Conservation (phyloP, 1,140 invertebrate species). For the Meteorus sp. region DNA sequence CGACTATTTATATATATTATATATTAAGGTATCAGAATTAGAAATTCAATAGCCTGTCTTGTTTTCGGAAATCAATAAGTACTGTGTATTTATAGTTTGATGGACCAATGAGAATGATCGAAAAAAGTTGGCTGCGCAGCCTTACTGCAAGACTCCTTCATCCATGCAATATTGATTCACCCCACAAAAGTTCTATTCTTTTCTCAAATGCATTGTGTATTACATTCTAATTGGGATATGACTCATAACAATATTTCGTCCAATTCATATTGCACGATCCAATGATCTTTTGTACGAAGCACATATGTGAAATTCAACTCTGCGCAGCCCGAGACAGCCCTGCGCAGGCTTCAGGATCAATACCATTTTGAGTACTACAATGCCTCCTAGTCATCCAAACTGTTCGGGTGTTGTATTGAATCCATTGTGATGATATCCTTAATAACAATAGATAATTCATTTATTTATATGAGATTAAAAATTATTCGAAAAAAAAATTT, state of each 20-base stretch:
- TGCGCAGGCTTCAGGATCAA: conserved; percentile 11
- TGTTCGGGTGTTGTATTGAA: background rate
- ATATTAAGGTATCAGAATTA: background rate
- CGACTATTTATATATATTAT: background rate
- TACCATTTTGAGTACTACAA: conserved; percentile 13
- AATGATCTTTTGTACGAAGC: conserved; percentile 32
- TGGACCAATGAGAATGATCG: conserved; percentile 50
- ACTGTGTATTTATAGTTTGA: conserved; percentile 33
- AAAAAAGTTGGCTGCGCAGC: conserved; percentile 40
- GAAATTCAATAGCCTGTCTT: conserved; percentile 44
- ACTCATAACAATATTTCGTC: conserved; percentile 45
- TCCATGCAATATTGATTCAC: conserved; percentile 5
- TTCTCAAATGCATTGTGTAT: conserved; percentile 34
- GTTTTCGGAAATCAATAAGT: conserved; percentile 57
- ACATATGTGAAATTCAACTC: background rate
- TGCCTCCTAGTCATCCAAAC: background rate
- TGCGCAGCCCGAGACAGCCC: conserved; percentile 6
- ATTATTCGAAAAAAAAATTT: background rate
- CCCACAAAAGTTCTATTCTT: conserved; percentile 26
- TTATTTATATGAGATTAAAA: conserved; percentile 1
- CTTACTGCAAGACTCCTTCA: background rate
- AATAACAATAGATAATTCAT: conserved; percentile 2
- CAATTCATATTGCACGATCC: conserved; percentile 39
- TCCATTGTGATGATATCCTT: background rate
- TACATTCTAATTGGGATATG: conserved; percentile 48